Evolutionary conservation across 2,113 vertebrate species (phyloP).

Genomic region (Chaenocephalus aceratus): DNA sequence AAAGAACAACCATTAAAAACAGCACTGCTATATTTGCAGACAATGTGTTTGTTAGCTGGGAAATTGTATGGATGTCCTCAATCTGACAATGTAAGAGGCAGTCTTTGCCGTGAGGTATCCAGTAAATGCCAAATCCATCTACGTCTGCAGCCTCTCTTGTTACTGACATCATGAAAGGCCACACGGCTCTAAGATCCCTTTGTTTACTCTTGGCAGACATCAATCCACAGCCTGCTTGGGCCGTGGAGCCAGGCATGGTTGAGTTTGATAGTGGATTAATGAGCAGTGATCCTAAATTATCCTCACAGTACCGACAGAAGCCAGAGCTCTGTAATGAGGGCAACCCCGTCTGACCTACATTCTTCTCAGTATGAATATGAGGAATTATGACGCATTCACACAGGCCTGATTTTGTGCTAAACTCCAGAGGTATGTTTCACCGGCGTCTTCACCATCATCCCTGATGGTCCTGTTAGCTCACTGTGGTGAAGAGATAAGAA

Average conservation of each 20-base stretch:
- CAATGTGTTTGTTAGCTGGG: slow-evolving; percentile 39
- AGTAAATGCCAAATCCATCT: slow-evolving; percentile 55
- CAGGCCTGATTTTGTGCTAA: slow-evolving; percentile 8
- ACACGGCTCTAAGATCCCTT: slow-evolving; percentile 28
- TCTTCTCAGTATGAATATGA: slow-evolving; percentile 42
- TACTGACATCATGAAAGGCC: slow-evolving; percentile 57
- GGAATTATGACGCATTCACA: slow-evolving; percentile 41
- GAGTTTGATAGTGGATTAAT: slow-evolving; percentile 58
- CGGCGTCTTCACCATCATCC: slow-evolving; percentile 29
- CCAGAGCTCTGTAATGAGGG: slow-evolving; percentile 69
- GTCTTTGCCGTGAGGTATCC: slow-evolving; percentile 42
- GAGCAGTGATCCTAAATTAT: slow-evolving; percentile 63
- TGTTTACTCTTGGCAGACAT: slow-evolving; percentile 53
- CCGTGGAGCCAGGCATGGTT: slow-evolving; percentile 19
- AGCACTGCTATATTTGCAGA: slow-evolving; percentile 4
- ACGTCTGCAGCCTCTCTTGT: slow-evolving; percentile 12
- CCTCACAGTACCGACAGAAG: slow-evolving; percentile 48
- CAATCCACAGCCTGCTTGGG: slow-evolving; percentile 22
- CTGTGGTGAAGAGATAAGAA: slow-evolving; percentile 62
- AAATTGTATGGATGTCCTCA: slow-evolving; percentile 49
- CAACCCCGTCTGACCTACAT: slow-evolving; percentile 70
- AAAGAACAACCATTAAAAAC: slow-evolving; percentile 20
- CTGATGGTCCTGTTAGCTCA: slow-evolving; percentile 46
- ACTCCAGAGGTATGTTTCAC: slow-evolving; percentile 27
- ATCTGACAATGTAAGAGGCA: slow-evolving; percentile 61